Evolutionary conservation across 2,888 invertebrate species (phyloP), one percentile per base, ranked within the genome.

Genomic region (Acanthosepion esculentum): DNA sequence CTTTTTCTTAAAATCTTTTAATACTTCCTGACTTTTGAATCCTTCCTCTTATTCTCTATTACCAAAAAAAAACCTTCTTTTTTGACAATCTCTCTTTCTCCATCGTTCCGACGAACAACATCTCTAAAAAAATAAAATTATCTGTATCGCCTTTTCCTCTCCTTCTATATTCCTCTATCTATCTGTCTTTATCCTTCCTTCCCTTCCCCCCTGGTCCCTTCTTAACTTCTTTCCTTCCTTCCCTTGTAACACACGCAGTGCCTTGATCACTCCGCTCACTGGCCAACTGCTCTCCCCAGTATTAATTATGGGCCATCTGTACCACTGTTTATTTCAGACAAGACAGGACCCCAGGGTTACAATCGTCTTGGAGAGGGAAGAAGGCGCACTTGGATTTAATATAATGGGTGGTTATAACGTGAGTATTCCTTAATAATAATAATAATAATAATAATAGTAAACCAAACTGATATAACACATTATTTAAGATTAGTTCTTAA

Each of bases 361-460:
- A 59, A 92, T 96, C 91, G 96, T 95, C 78, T 95, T 97, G 94
- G 95, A 96, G 94, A 94, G 97, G 91, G 95, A 95, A 78, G 94
- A 94, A n/a, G 96, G 96, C 48, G 95, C 96, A 15, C 95, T 96
- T 29, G 97, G 97, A 95, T 96, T 97, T 95, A 97, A 96, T 95
- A 96, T 97, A 94, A 97, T 96, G 96, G 96, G 96, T 53, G 96
- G 97, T 95, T 96, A 95, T 94, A 95, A 95, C 95, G 97, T 96
- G 95, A 96, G 96, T 95, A 92, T 55, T 64, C 12, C 55, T 94
- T 94, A 91, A 64, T 23, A 64, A 26, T 64, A 64, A 8, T 64
- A 64, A 8, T 26, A 64, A 23, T 59, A 59, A 18, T 59, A 59
- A 59, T 12, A 59, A 18, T 59, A 59, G 4, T 59, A 59, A 50